phyloP scores from a whole-genome alignment of 2,797 vertebrate genomes.

The Sylvilagus floridanus region DNA sequence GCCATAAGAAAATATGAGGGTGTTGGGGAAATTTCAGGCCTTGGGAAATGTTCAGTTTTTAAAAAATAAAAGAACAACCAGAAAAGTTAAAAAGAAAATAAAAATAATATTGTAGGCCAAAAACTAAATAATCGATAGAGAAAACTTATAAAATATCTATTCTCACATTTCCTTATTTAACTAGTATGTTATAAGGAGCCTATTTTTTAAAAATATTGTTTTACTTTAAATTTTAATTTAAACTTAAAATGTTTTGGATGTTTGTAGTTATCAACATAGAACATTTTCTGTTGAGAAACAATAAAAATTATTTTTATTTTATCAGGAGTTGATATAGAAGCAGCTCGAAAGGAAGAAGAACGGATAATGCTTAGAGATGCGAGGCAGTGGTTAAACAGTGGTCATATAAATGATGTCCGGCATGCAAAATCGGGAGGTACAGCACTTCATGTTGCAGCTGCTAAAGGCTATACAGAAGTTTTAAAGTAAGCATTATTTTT shows the following conservation, averaged over 20 bases:
- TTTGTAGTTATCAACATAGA: slow-evolving; percentile 55
- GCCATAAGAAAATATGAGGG: slow-evolving; percentile 9
- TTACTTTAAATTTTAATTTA: slow-evolving; percentile 57
- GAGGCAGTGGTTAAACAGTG: slow-evolving; percentile 98
- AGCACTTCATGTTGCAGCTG: slow-evolving; percentile 97
- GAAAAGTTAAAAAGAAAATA: slow-evolving; percentile 54
- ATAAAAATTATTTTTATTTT: slow-evolving; percentile 66
- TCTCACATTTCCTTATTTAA: slow-evolving; percentile 57
- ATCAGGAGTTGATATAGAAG: slow-evolving; percentile 97
- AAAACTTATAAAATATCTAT: slow-evolving; percentile 41
- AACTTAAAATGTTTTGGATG: slow-evolving; percentile 26
- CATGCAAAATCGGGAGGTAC: slow-evolving; percentile 98
- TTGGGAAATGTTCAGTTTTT: slow-evolving; percentile 23
- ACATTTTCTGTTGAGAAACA: slow-evolving; percentile 50
- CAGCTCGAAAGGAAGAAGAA: slow-evolving; percentile 98
- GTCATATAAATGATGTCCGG: slow-evolving; percentile 95
- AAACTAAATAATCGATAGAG: slow-evolving; percentile 32
- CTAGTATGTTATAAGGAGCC: neutral
- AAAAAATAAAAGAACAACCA: slow-evolving; percentile 7
- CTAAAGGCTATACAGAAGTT: slow-evolving; percentile 98
- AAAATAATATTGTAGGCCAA: neutral
- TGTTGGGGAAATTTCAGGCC: slow-evolving; percentile 38
- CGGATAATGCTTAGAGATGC: slow-evolving; percentile 98
- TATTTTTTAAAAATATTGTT: slow-evolving; percentile 36
- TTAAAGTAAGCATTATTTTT: slow-evolving; percentile 95